Evolutionary conservation across 2,888 invertebrate species (phyloP).

Genomic region (Drosophila meridionalis): DNA sequence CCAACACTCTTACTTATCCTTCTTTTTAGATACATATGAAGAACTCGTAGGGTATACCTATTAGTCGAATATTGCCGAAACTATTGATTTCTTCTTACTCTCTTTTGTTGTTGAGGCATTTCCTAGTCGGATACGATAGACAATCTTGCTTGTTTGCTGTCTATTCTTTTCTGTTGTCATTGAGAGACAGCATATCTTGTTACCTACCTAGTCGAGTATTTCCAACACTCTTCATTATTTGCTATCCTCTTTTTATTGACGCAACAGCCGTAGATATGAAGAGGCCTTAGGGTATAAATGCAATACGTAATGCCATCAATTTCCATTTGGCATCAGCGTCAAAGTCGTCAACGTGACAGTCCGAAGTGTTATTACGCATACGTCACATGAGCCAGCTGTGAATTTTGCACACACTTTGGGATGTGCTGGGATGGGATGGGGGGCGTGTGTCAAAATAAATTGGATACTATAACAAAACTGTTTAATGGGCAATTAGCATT

Average conservation of each 20-base stretch:
- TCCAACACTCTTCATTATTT: background rate
- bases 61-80: too few relatives aligned
- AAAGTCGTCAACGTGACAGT: constrained; percentile 20
- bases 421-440: background rate
- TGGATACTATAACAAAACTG: constrained; percentile 10
- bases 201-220: background rate
- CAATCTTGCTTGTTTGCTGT: background rate
- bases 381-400: constrained; percentile 38
- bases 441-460: constrained; percentile 10
- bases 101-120: background rate
- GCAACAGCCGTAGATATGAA: constrained; percentile 10
- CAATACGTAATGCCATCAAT: constrained; percentile 35
- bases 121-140: background rate
- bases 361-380: constrained; percentile 38
- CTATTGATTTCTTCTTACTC: background rate
- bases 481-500: constrained; percentile 53
- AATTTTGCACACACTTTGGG: constrained; percentile 39
- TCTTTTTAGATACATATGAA: too few relatives aligned
- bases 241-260: constrained; percentile 15
- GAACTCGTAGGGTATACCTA: too few relatives aligned
- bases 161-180: background rate
- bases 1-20: background rate
- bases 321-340: constrained; percentile 24
- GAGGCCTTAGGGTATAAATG: constrained; percentile 22
- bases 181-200: too few relatives aligned